Conservation (phyloP, 2,888 invertebrate species). For the Artemia sinica region DNA sequence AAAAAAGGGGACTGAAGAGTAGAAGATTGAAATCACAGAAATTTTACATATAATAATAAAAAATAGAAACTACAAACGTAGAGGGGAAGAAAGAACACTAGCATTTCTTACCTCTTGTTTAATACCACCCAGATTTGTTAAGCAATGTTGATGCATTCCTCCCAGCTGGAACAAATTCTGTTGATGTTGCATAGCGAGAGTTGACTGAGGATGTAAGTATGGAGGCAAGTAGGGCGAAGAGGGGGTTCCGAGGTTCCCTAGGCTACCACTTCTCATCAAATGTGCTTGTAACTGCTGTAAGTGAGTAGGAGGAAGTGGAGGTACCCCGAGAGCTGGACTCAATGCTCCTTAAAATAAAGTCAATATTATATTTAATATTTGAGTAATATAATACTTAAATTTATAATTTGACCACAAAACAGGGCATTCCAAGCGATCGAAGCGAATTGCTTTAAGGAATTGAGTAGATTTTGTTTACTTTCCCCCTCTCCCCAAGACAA, state of each 20-base stretch:
- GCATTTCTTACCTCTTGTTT: slow-evolving; percentile 26
- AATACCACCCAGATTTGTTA: slow-evolving; percentile 10
- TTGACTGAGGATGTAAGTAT: slow-evolving; percentile 22
- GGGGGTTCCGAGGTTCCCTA: slow-evolving; percentile 32
- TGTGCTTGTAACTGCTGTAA: slow-evolving; percentile 62
- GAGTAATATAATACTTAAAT: too few species aligned
- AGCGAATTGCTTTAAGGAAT: too few species aligned
- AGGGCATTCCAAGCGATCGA: too few species aligned
- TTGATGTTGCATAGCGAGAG: slow-evolving; percentile 30
- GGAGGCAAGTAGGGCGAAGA: slow-evolving; percentile 36
- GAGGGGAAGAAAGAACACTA: not conserved
- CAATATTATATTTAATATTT: not conserved
- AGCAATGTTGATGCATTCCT: not conserved
- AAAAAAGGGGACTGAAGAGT: too few species aligned
- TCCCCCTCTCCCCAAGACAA: too few species aligned
- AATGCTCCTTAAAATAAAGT: slow-evolving; percentile 42
- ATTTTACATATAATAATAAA: not conserved
- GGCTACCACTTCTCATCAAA: slow-evolving; percentile 43
- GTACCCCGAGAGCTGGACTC: slow-evolving; percentile 56
- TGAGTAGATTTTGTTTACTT: too few species aligned
- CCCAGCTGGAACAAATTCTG: slow-evolving; percentile 26
- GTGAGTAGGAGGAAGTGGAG: slow-evolving; percentile 42
- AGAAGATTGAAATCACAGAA: not conserved
- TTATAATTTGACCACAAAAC: too few species aligned
- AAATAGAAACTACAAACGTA: not conserved